These are phyloP conservation scores for Epinephelus lanceolatus DNA, from an alignment of 2,113 vertebrate genomes.

Conservation along the genomic window DNA sequence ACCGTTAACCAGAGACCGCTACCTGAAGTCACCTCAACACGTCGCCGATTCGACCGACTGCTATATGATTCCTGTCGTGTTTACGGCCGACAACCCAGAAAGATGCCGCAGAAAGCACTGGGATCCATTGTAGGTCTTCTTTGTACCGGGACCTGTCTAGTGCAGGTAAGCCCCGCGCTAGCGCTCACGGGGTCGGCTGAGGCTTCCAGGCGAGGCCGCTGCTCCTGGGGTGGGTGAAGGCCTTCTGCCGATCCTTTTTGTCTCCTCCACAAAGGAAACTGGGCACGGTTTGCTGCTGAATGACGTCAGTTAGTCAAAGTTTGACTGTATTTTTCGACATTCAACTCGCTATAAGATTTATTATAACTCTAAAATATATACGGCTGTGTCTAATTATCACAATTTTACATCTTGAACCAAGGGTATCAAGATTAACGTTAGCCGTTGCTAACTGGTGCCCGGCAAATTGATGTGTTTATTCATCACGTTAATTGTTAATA, in stretches of 20 bases:
- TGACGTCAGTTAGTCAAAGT: conserved; percentile 77
- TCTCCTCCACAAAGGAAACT: conserved; percentile 80
- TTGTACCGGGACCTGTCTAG: conserved; percentile 83
- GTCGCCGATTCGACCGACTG: conserved; percentile 47
- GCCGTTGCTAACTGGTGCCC: conserved; percentile 70
- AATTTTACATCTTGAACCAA: conserved; percentile 31
- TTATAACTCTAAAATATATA: fast-evolving
- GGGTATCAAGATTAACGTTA: conserved; percentile 62
- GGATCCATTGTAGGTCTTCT: conserved; percentile 85
- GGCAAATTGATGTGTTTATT: conserved; percentile 58
- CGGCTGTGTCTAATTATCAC: background rate
- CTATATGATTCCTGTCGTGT: conserved; percentile 78
- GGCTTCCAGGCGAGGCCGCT: conserved; percentile 68
- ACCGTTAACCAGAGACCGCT: conserved; percentile 26
- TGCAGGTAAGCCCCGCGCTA: conserved; percentile 83
- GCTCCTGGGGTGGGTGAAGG: conserved; percentile 74
- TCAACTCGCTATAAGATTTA: background rate
- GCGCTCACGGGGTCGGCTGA: conserved; percentile 24
- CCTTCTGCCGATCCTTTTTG: conserved; percentile 77
- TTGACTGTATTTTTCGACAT: conserved; percentile 43
- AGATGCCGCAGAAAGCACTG: conserved; percentile 86
- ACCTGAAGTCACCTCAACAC: conserved; percentile 38
- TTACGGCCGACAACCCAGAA: conserved; percentile 77
- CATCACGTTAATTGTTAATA: conserved; percentile 25
- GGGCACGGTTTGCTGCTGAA: conserved; percentile 39